phyloP scores from a whole-genome alignment of 1,140 invertebrate genomes.

The Plutomurus gul region DNA sequence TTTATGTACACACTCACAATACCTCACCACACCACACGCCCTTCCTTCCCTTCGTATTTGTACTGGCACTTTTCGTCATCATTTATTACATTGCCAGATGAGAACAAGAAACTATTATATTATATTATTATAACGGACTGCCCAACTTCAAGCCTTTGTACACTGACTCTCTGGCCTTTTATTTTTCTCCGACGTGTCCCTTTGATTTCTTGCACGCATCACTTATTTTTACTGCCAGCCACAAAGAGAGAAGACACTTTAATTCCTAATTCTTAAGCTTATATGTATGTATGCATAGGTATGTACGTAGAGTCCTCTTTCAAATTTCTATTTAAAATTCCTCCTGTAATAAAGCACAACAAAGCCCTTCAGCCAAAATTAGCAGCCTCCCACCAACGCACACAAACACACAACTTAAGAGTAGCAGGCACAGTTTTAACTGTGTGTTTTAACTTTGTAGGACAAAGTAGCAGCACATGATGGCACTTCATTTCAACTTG shows the following conservation, averaged over 20 bases:
- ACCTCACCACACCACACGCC: not conserved
- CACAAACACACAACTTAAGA: too few relatives aligned
- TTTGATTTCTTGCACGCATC: conserved; percentile 18
- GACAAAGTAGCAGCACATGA: too few relatives aligned
- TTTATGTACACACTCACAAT: too few relatives aligned
- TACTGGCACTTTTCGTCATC: conserved; percentile 13
- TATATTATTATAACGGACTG: conserved; percentile 14
- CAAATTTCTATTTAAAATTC: too few relatives aligned
- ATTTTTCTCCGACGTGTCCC: conserved; percentile 20
- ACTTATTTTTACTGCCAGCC: not conserved
- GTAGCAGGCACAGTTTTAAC: too few relatives aligned
- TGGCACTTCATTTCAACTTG: too few relatives aligned
- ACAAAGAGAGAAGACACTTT: conserved; percentile 4
- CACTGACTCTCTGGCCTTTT: not conserved
- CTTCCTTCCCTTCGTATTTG: conserved; percentile 26
- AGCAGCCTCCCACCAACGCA: too few relatives aligned
- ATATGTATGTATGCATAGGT: not conserved
- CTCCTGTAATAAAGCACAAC: too few relatives aligned
- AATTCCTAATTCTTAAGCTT: conserved; percentile 12
- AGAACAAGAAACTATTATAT: conserved; percentile 21
- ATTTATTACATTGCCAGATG: conserved; percentile 20
- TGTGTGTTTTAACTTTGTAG: too few relatives aligned
- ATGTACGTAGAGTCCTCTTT: not conserved
- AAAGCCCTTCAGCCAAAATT: too few relatives aligned
- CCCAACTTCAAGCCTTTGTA: conserved; percentile 8